These are phyloP conservation scores for Corbicula japonica DNA, from an alignment of 2,888 invertebrate species.

Conservation along the genomic window DNA sequence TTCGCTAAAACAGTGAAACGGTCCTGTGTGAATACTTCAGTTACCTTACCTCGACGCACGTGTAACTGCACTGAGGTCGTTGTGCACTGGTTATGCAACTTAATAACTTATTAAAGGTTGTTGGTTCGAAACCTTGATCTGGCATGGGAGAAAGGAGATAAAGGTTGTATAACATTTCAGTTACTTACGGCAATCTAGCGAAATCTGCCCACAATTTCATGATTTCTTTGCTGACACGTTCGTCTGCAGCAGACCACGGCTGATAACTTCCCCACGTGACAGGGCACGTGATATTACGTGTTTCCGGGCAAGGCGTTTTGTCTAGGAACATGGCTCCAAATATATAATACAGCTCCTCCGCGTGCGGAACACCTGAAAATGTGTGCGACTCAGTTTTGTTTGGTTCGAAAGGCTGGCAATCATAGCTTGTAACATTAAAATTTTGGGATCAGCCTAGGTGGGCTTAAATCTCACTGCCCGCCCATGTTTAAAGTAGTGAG, in stretches of 20 bases:
- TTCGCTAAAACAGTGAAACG: background rate
- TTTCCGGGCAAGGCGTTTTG: slow-evolving; percentile 53
- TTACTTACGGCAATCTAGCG: slow-evolving; percentile 46
- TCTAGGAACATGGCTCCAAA: slow-evolving; percentile 66
- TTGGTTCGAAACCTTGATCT: too few species aligned
- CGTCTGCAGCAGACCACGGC: slow-evolving; percentile 53
- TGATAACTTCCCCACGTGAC: slow-evolving; percentile 59
- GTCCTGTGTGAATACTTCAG: too few species aligned
- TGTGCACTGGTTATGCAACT: too few species aligned
- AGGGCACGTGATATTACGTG: slow-evolving; percentile 47
- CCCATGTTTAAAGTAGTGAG: too few species aligned
- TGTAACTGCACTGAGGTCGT: background rate
- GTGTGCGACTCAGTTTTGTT: too few species aligned
- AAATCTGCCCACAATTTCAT: slow-evolving; percentile 65
- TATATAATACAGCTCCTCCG: slow-evolving; percentile 67
- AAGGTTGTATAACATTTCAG: background rate
- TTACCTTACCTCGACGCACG: background rate
- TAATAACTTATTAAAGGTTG: too few species aligned
- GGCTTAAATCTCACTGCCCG: too few species aligned
- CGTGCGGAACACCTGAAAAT: slow-evolving; percentile 66
- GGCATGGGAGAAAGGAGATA: background rate
- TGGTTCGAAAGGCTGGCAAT: too few species aligned
- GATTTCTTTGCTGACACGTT: slow-evolving; percentile 37
- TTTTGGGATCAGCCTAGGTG: too few species aligned
- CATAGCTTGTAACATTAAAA: too few species aligned